Conservation (phyloP, 2,888 invertebrate genomes). For the Panzeria rudis region DNA sequence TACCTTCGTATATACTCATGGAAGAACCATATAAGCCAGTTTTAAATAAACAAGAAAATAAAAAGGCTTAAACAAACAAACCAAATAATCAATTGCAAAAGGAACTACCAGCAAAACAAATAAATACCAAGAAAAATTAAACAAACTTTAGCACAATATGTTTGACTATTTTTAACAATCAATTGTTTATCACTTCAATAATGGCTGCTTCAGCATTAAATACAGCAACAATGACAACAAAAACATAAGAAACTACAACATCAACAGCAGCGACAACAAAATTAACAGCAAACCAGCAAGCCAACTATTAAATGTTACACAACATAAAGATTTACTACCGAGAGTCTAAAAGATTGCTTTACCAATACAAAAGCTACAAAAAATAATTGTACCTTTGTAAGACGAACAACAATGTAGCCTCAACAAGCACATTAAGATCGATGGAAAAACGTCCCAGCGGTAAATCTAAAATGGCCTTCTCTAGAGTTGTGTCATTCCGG, state of each 20-base stretch:
- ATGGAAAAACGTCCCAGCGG: background rate
- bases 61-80: slow-evolving; percentile 37
- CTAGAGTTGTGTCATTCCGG: no score
- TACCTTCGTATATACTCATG: background rate
- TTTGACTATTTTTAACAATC: slow-evolving; percentile 65
- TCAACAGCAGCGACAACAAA: slow-evolving; percentile 54
- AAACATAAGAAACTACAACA: slow-evolving; percentile 4
- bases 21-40: slow-evolving; percentile 16
- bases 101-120: slow-evolving; percentile 45
- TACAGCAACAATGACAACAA: slow-evolving; percentile 28
- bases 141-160: slow-evolving; percentile 49
- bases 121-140: slow-evolving; percentile 56
- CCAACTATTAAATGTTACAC: slow-evolving; percentile 64
- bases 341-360: slow-evolving; percentile 47
- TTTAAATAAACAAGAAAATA: slow-evolving; percentile 15
- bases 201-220: slow-evolving; percentile 62
- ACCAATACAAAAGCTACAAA: slow-evolving; percentile 17
- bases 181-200: slow-evolving; percentile 70
- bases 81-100: slow-evolving; percentile 62
- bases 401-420: slow-evolving; percentile 30
- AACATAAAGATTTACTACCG: slow-evolving; percentile 60
- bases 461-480: background rate
- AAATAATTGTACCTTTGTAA: slow-evolving; percentile 28
- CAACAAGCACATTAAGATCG: slow-evolving; percentile 53
- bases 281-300: slow-evolving; percentile 49